These are phyloP conservation scores for Coecobrya sp. DNA, from an alignment of 2,888 invertebrate species.

Conservation along the genomic window DNA sequence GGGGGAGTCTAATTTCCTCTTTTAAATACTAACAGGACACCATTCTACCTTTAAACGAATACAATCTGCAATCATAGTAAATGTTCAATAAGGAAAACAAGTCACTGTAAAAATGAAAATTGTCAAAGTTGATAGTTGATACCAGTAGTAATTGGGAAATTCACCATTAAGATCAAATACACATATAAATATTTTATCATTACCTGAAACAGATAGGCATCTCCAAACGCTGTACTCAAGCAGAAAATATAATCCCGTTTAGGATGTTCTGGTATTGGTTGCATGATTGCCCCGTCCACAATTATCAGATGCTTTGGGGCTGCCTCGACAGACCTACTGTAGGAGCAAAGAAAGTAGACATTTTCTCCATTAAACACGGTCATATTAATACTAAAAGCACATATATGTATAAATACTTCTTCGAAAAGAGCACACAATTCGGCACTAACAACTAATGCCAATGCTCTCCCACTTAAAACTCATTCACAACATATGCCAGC, in stretches of 20 bases:
- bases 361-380: slow-evolving; percentile 27
- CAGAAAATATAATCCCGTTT: slow-evolving; percentile 99
- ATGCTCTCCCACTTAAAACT: neutral
- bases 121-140: too few relatives aligned
- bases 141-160: too few relatives aligned
- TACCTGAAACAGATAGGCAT: slow-evolving; percentile 98
- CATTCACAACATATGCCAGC: neutral
- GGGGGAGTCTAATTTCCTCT: too few relatives aligned
- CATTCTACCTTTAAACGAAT: too few relatives aligned
- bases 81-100: too few relatives aligned
- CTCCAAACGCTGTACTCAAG: slow-evolving; percentile 98
- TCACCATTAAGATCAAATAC: too few relatives aligned
- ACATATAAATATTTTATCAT: too few relatives aligned
- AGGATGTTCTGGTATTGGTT: slow-evolving; percentile 99
- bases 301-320: slow-evolving; percentile 98
- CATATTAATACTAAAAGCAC: neutral
- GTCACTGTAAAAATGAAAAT: too few relatives aligned
- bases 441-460: neutral
- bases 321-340: slow-evolving; percentile 92
- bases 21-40: too few relatives aligned
- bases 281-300: slow-evolving; percentile 98
- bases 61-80: too few relatives aligned
- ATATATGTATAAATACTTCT: neutral
- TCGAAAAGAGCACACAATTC: slow-evolving; percentile 19
- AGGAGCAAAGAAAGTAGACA: slow-evolving; percentile 18